phyloP scores from a whole-genome alignment of 2,888 invertebrate genomes.

The Bedellia somnulentella region DNA sequence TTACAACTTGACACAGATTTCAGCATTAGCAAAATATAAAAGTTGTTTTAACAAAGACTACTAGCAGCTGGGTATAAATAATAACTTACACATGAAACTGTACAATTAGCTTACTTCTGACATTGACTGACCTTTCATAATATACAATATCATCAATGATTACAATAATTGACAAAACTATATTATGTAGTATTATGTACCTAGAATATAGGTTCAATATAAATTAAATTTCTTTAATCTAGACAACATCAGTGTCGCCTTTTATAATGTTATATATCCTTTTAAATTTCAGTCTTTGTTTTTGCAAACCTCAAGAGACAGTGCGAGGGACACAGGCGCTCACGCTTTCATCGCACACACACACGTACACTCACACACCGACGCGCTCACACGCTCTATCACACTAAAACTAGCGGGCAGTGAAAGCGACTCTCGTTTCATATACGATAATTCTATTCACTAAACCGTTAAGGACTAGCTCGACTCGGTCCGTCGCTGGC shows the following conservation, averaged over 20 bases:
- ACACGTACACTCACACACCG: slow-evolving; percentile 19
- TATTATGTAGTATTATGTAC: slow-evolving; percentile 54
- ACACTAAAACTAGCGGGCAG: slow-evolving; percentile 24
- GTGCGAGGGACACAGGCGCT: slow-evolving; percentile 45
- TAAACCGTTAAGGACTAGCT: slow-evolving; percentile 30
- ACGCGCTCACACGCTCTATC: slow-evolving; percentile 19
- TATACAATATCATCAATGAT: slow-evolving; percentile 40
- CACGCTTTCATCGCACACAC: too few relatives aligned
- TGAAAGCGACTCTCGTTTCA: slow-evolving; percentile 24
- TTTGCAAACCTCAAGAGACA: slow-evolving; percentile 49
- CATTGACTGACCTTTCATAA: slow-evolving; percentile 37
- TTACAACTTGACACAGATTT: too few relatives aligned
- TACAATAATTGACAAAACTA: too few relatives aligned
- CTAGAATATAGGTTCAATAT: slow-evolving; percentile 54
- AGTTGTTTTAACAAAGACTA: slow-evolving; percentile 58
- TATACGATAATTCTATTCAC: slow-evolving; percentile 28
- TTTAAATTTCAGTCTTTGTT: slow-evolving; percentile 59
- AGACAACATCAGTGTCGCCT: slow-evolving; percentile 53
- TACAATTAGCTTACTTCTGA: slow-evolving; percentile 45
- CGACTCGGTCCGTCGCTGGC: slow-evolving; percentile 15
- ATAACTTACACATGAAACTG: slow-evolving; percentile 46
- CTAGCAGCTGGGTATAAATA: slow-evolving; percentile 52
- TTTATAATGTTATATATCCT: slow-evolving; percentile 52
- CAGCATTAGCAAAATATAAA: slow-evolving; percentile 55
- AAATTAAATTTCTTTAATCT: slow-evolving; percentile 58